These are phyloP conservation scores for Xenopus borealis DNA, from an alignment of 2,113 vertebrate species.

Conservation along the genomic window DNA sequence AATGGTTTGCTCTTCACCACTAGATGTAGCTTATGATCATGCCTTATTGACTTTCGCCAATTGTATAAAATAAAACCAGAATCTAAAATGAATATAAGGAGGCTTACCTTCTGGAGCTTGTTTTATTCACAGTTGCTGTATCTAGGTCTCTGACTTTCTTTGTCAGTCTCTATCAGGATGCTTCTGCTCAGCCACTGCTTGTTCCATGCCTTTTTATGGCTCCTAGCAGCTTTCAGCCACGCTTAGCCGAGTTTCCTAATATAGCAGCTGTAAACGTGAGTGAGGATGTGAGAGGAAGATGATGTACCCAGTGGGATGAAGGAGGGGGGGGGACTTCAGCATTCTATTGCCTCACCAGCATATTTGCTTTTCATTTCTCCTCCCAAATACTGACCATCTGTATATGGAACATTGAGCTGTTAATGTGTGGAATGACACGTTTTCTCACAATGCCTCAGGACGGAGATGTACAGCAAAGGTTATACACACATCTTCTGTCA, in stretches of 20 bases:
- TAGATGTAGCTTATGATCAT: no score
- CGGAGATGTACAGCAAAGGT: no score
- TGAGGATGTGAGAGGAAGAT: constrained; percentile 11
- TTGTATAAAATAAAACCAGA: no score
- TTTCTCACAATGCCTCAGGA: not conserved
- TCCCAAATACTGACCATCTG: not conserved
- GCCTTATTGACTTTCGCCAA: no score
- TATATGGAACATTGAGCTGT: not conserved
- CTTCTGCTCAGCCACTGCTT: not conserved
- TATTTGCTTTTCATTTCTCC: constrained; percentile 22
- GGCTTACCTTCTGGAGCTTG: not conserved
- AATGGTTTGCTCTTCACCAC: no score
- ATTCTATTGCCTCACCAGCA: not conserved
- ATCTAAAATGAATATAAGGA: not conserved
- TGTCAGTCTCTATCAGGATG: not conserved
- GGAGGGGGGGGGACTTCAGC: constrained; percentile 10
- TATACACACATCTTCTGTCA: no score
- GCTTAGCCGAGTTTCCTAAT: constrained; percentile 9
- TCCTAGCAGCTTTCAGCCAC: not conserved
- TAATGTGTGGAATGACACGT: constrained; percentile 28
- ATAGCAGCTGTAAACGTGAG: constrained; percentile 34
- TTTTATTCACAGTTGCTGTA: not conserved
- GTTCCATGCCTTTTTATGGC: constrained; percentile 7
- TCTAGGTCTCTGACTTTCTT: not conserved
- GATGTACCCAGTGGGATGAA: constrained; percentile 5